These are phyloP conservation scores for Varecia variegata DNA, from an alignment of 2,797 vertebrate genomes.

Conservation along the genomic window DNA sequence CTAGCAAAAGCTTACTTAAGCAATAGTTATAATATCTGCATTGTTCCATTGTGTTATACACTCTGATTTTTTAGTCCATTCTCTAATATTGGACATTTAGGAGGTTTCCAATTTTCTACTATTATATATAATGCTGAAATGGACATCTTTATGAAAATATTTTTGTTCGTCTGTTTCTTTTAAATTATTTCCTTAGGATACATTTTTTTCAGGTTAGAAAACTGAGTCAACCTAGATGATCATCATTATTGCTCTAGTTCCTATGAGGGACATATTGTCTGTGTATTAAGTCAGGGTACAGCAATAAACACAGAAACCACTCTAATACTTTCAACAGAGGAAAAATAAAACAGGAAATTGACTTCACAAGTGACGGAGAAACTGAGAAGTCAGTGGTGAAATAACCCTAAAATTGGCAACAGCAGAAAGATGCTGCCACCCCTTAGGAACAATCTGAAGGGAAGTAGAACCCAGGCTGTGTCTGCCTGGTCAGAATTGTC, in stretches of 20 bases:
- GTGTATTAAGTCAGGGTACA: not conserved
- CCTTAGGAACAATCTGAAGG: not conserved
- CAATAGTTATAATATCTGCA: too few species aligned
- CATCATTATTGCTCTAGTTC: constrained; percentile 19
- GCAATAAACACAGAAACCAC: not conserved
- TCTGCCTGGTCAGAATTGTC: not conserved
- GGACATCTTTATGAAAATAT: not conserved
- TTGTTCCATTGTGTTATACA: not conserved
- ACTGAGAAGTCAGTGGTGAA: constrained; percentile 13
- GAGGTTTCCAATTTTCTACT: not conserved
- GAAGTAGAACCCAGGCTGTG: not conserved
- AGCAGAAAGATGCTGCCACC: not conserved
- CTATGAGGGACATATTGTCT: not conserved
- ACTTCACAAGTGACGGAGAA: not conserved
- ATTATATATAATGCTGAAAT: not conserved
- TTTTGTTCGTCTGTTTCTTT: not conserved
- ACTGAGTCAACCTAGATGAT: not conserved
- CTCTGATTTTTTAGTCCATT: not conserved
- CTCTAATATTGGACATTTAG: not conserved
- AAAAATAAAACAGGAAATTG: not conserved
- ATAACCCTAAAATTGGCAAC: not conserved
- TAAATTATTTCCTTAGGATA: not conserved
- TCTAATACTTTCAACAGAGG: not conserved
- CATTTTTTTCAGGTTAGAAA: not conserved
- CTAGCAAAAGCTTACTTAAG: not conserved